A percentile compares a stretch with the other conserved stretches of the same genome.
phyloP scores from a whole-genome alignment of 2,113 vertebrate genomes.

The Ploceus nigricollis region DNA sequence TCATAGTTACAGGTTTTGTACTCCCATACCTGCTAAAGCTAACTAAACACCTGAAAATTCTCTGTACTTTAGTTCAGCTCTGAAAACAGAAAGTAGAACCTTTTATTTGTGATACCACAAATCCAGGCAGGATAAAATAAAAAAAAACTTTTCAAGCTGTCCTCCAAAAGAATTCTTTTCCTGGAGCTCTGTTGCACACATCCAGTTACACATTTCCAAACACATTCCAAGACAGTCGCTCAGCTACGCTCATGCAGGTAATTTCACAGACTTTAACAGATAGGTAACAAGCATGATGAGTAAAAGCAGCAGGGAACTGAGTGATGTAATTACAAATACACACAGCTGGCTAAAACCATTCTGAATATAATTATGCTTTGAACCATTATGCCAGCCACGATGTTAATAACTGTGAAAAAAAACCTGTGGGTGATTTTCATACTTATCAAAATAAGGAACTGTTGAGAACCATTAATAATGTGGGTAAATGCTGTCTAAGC shows the following conservation, averaged over 20 bases:
- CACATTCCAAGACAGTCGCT: background rate
- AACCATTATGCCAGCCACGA: slow-evolving; percentile 38
- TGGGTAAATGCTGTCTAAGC: slow-evolving; percentile 56
- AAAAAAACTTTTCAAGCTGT: background rate
- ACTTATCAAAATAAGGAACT: slow-evolving; percentile 68
- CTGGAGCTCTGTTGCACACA: background rate
- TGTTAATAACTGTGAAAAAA: slow-evolving; percentile 31
- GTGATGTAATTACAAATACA: slow-evolving; percentile 11
- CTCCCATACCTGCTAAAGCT: background rate
- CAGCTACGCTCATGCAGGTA: background rate
- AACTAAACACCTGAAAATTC: background rate
- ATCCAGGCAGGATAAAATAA: background rate
- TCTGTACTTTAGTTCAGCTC: background rate
- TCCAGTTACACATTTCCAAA: background rate
- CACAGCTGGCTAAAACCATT: slow-evolving; percentile 8
- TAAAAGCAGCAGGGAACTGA: background rate
- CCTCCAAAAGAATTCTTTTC: background rate
- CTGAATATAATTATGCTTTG: slow-evolving; percentile 49
- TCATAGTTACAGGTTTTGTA: background rate
- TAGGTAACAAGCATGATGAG: background rate
- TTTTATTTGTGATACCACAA: background rate
- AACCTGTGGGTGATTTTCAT: slow-evolving; percentile 38
- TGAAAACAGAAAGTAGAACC: background rate
- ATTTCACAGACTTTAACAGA: background rate
- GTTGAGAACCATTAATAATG: slow-evolving; percentile 49